phyloP scores from a whole-genome alignment of 2,113 vertebrate species.

The Etheostoma cragini region DNA sequence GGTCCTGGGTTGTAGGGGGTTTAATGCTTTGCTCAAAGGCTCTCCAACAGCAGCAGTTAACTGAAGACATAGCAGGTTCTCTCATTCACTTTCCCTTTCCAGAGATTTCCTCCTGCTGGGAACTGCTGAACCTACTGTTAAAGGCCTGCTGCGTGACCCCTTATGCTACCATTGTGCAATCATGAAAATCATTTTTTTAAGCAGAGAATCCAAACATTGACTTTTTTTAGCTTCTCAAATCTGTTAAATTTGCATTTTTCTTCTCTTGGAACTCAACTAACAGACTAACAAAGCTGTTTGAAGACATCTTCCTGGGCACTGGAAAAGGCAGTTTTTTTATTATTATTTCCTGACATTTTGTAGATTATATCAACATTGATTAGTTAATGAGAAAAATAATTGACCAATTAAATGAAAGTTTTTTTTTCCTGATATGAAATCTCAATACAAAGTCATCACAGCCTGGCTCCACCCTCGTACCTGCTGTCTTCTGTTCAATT shows the following conservation, averaged over 20 bases:
- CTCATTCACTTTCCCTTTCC: background rate
- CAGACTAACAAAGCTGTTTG: background rate
- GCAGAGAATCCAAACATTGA: background rate
- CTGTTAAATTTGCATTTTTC: background rate
- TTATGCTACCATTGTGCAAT: background rate
- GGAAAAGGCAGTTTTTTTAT: background rate
- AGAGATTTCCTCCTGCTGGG: background rate
- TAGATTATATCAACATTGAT: background rate
- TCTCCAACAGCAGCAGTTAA: background rate
- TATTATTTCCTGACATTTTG: background rate
- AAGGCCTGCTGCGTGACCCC: too few species aligned
- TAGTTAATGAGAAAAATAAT: background rate
- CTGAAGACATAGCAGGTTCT: background rate
- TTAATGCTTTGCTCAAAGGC: constrained; percentile 2
- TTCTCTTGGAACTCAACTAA: background rate
- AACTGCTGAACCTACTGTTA: background rate
- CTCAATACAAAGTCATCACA: background rate
- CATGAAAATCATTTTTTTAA: background rate
- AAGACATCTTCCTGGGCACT: background rate
- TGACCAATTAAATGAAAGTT: background rate
- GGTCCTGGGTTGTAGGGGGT: background rate
- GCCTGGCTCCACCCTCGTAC: too few species aligned
- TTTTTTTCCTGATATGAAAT: background rate
- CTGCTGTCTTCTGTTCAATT: too few species aligned
- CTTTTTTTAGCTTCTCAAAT: background rate